phyloP scores from a whole-genome alignment of 1,140 invertebrate genomes.

The Coptotermes formosanus region DNA sequence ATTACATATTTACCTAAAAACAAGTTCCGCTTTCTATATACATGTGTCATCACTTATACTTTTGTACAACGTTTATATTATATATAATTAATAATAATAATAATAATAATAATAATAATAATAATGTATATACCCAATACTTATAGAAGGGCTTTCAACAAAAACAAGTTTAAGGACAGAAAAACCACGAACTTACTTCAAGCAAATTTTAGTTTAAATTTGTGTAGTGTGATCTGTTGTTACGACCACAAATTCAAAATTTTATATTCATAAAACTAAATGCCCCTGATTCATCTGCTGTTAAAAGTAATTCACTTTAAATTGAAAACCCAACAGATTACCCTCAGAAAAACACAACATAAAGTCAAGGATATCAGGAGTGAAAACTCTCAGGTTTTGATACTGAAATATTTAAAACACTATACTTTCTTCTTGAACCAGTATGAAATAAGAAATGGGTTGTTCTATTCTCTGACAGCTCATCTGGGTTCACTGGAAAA shows the following conservation, averaged over 20 bases:
- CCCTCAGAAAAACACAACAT: no score
- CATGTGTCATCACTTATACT: background rate
- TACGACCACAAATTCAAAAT: no score
- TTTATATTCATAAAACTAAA: background rate
- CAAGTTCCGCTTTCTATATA: background rate
- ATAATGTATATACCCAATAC: background rate
- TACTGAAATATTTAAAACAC: background rate
- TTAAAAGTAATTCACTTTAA: background rate
- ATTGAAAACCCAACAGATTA: background rate
- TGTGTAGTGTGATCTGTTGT: background rate
- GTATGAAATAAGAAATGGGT: background rate
- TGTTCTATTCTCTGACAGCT: background rate
- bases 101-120: background rate
- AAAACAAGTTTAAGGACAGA: background rate
- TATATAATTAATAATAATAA: conserved; percentile 13
- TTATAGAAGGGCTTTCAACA: background rate
- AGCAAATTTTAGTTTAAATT: background rate
- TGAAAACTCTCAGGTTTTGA: no score
- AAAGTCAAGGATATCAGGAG: no score
- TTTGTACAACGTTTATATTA: conserved; percentile 13
- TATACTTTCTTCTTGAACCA: background rate
- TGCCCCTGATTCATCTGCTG: background rate
- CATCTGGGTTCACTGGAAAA: background rate
- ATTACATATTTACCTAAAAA: conserved; percentile 19
- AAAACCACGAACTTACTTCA: background rate